Evolutionary conservation across 2,113 vertebrate species (phyloP), one percentile per base, ranked within the genome.

Genomic region (Pongo abelii): DNA sequence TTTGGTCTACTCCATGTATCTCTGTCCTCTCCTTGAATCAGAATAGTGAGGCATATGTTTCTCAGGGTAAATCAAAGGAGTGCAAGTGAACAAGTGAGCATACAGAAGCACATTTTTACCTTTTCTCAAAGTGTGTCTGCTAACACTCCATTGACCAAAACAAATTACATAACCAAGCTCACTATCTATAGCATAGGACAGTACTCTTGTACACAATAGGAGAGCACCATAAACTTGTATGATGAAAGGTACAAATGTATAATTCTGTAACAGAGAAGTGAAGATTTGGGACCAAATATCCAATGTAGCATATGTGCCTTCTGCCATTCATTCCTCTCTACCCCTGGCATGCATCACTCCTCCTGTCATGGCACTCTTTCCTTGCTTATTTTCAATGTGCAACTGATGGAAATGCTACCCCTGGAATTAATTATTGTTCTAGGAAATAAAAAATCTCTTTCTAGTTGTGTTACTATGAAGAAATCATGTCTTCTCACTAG

Each of bases 311-410:
- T 5, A 43, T 6, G 17, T 40, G 8, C 50, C 55, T 50, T 30
- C 48, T 72, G 27, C 32, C 35, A 43, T 8, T 32, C 5, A 20
- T 12, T 18, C 25, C 14, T 12, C 30, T 40, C 8, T 25, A 43
- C 17, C 4, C 1, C 0, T 2, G 43, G 38, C 8, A 18, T 69
- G 8, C 3, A 5, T 50, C 20, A 4, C 5, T 81, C 13, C 40
- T 80, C 43, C 12, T 14, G 40, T 70, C 23, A 27, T 43, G 11
- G 6, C 7, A 20, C 12, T 43, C 55, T 57, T 64, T 46, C 27
- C 20, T 59, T 81, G 38, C 30, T 50, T 61, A 43, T 81, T 84
- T 20, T 32, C 17, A 32, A 2, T 2, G 4, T 64, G 5, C 48
- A 61, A 2, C 1, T 13, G 3, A 43, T 91, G 20, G 30, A 46